Conservation (phyloP, 2,888 invertebrate species). For the Chironomus tentans region DNA sequence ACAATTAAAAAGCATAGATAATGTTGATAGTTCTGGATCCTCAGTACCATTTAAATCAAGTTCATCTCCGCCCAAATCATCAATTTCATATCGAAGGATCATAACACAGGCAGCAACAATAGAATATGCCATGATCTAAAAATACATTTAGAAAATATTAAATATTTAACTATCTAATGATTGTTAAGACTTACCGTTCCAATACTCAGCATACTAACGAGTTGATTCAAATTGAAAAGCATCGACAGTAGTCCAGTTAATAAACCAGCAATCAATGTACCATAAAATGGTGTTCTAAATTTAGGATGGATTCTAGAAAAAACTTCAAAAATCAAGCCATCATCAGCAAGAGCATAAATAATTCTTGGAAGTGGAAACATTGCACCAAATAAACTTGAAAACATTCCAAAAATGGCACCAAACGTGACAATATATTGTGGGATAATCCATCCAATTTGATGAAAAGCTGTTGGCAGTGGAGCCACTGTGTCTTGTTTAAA, state of each 20-base stretch:
- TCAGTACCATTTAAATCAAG: not conserved
- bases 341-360: conserved; percentile 81
- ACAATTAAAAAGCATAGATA: conserved; percentile 34
- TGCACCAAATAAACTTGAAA: conserved; percentile 73
- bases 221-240: conserved; percentile 57
- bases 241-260: conserved; percentile 63
- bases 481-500: conserved; percentile 67
- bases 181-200: conserved; percentile 49
- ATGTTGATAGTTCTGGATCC: not conserved
- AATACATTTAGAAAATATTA: not conserved
- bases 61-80: not conserved
- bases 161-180: no score
- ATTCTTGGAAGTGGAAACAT: conserved; percentile 81
- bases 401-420: conserved; percentile 77
- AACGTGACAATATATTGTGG: conserved; percentile 76
- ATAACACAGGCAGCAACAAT: conserved; percentile 68
- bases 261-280: conserved; percentile 64
- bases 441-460: conserved; percentile 60
- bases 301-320: conserved; percentile 62
- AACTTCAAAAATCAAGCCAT: conserved; percentile 71
- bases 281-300: conserved; percentile 70
- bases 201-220: conserved; percentile 73
- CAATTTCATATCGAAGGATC: conserved; percentile 50
- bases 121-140: conserved; percentile 54
- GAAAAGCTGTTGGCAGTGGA: conserved; percentile 72